Evolutionary conservation across 2,797 vertebrate genomes (phyloP).

Genomic region (Helicolenus hilgendorfi): DNA sequence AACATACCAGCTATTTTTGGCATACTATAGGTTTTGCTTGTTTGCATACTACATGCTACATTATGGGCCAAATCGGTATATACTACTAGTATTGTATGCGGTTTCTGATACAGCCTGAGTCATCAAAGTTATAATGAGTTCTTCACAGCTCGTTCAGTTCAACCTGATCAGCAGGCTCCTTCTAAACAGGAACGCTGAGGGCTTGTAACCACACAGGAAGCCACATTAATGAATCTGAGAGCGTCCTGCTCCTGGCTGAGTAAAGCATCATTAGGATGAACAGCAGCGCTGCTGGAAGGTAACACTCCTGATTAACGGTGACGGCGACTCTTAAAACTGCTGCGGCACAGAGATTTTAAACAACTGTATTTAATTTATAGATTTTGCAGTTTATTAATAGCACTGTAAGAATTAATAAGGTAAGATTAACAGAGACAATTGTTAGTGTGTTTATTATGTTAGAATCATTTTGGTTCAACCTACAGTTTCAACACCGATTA

Average conservation of each 20-base stretch:
- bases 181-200: slow-evolving; percentile 39
- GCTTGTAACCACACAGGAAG: slow-evolving; percentile 43
- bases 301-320: not conserved
- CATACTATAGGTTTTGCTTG: too few relatives aligned
- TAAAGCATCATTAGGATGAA: slow-evolving; percentile 45
- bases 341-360: not conserved
- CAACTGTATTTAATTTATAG: not conserved
- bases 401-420: not conserved
- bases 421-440: not conserved
- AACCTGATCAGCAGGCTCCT: slow-evolving; percentile 58
- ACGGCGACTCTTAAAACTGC: slow-evolving; percentile 1
- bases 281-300: slow-evolving; percentile 1
- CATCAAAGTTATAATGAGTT: slow-evolving; percentile 36
- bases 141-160: slow-evolving; percentile 25
- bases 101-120: not conserved
- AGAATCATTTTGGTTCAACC: slow-evolving; percentile 55
- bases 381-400: not conserved
- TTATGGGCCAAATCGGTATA: too few relatives aligned
- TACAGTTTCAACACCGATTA: slow-evolving; percentile 61
- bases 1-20: too few relatives aligned
- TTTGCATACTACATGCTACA: too few relatives aligned
- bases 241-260: slow-evolving; percentile 30
- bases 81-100: too few relatives aligned
- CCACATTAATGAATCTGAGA: slow-evolving; percentile 59
- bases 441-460: slow-evolving; percentile 86